Conservation (phyloP, 2,113 vertebrate genomes). For the Struthio camelus region DNA sequence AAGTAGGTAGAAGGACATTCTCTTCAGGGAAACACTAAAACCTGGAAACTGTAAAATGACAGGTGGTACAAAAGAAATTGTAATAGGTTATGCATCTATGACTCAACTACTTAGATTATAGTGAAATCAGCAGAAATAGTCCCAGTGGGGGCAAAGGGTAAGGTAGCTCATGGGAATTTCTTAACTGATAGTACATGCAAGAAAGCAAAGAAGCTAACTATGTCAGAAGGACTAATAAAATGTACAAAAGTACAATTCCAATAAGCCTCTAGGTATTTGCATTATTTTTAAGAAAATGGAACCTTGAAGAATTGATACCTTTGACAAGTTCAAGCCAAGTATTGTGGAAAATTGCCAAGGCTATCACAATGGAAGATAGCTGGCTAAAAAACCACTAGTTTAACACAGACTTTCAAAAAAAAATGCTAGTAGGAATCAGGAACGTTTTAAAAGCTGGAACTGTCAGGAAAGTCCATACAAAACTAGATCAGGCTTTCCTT, state of each 20-base stretch:
- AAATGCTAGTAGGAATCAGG: background rate
- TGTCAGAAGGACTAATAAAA: background rate
- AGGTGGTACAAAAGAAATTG: background rate
- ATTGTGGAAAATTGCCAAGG: background rate
- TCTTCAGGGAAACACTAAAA: background rate
- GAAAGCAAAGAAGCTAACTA: background rate
- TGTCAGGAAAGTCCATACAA: background rate
- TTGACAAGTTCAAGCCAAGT: background rate
- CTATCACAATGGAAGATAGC: background rate
- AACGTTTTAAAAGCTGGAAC: background rate
- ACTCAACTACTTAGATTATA: background rate
- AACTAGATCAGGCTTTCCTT: background rate
- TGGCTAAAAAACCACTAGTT: background rate
- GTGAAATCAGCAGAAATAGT: slow-evolving; percentile 4
- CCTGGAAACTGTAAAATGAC: background rate
- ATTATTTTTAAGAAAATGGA: background rate
- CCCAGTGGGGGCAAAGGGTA: background rate
- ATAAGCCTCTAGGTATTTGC: background rate
- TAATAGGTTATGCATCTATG: background rate
- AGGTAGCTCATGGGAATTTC: background rate
- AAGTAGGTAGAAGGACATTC: background rate
- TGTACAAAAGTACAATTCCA: background rate
- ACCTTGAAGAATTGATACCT: background rate
- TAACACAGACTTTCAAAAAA: background rate
- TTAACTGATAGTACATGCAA: background rate